Evolutionary conservation across 2,888 invertebrate genomes (phyloP), one percentile per base, ranked within the genome.

Genomic region (Pseudeuparius sepicola): DNA sequence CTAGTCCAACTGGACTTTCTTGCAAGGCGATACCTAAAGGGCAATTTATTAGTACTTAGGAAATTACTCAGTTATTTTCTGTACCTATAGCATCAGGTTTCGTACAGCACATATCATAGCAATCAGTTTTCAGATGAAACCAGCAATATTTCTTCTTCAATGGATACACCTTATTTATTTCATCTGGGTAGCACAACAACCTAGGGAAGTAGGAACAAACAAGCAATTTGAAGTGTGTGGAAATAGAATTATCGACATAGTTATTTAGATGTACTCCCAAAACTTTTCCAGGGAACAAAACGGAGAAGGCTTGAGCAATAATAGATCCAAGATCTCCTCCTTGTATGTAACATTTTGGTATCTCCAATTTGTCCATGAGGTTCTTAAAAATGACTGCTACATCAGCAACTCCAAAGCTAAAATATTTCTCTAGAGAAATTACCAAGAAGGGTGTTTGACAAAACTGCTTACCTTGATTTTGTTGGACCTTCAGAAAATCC

Each of bases 11-110:
- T 0, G 93, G 93, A 1, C 83, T 81, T 49, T 85, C 80, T 11
- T 68, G 65, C 17, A 89, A 56, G 0, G 67, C 78, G 2, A 73
- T 66, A 15, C 84, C 83, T 80, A 49, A 13, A 47, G 46, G 6
- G 5, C 14, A n/a, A n/a, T n/a, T n/a, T n/a, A n/a, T 29, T 13
- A 14, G 7, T 7, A 14, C 6, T 29, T 29, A 29, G 7, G n/a
- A n/a, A n/a, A n/a, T n/a, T n/a, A n/a, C n/a, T n/a, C n/a, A n/a
- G n/a, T n/a, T n/a, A n/a, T n/a, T n/a, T n/a, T n/a, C n/a, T 20
- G 58, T 55, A 82, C 87, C 89, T 46, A 87, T 63, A 1, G 89
- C 88, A 51, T 92, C 90, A 7, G 92, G 90, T 57, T 88, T 90
- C 0, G 89, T 88, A 0, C 84, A 74, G 55, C 92, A 90, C 4